Base-by-base conservation (phyloP, 2,113 vertebrate genomes). In the Oriolus oriolus region DNA sequence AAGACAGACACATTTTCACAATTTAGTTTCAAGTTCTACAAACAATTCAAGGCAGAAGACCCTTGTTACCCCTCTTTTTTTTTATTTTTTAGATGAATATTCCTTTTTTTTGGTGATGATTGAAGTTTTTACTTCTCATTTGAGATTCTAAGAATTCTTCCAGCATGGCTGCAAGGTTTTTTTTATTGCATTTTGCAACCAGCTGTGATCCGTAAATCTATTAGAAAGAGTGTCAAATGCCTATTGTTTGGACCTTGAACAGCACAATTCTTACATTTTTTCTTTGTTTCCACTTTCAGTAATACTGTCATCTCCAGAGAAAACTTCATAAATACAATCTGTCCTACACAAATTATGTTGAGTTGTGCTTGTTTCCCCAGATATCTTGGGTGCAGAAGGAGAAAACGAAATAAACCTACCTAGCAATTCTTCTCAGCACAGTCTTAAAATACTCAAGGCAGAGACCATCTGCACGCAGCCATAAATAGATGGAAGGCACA, bases 201-300 rank as follows among this genome's bases (percentile, higher is more conserved):
- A 90, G 80, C 77, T 81, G 61, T 44, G 33, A 60, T 78, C 71
- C 33, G 64, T 86, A 77, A 89, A 91, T 70, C 81, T 78, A 6
- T 66, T 81, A 89, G 37, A 68, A 54, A 63, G 57, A 69, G 31
- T 89, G 68, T 54, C 45, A 78, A 77, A 87, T 31, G 37, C 45
- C 92, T 76, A 28, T 90, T 94, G 78, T 90, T 63, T 66, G 11
- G 52, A 71, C 28, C 73, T 81, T 37, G 73, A 70, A 47, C 42
- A 64, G 35, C 23, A 68, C 30, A 77, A 85, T 81, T 80, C 76
- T 86, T 84, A 54, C 47, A 37, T 86, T 79, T 77, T 35, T 52
- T 53, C 50, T 85, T 94, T 81, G 56, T 89, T 95, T 93, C 84
- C 69, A 45, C 54, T 81, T 87, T 81, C 60, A 78, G 75, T 89